phyloP scores from a whole-genome alignment of 2,797 vertebrate genomes.

The Garrulus glandarius region DNA sequence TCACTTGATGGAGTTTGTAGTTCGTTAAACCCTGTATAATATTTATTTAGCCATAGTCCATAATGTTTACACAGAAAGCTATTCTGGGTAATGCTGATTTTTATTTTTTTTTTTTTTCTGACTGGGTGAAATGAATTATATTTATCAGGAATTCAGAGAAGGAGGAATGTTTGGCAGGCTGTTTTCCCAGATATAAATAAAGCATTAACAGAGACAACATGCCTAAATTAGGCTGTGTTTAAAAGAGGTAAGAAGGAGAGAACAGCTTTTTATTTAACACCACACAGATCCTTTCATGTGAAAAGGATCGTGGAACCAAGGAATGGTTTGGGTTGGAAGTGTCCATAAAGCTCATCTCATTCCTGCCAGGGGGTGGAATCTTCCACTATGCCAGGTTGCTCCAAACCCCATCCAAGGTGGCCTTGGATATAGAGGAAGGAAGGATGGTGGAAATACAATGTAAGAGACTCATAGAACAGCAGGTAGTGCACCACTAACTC shows the following conservation, averaged over 20 bases:
- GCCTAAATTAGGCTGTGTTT: slow-evolving; percentile 43
- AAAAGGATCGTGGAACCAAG: neutral
- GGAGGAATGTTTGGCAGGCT: slow-evolving; percentile 27
- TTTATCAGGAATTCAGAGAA: slow-evolving; percentile 50
- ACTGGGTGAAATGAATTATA: slow-evolving; percentile 34
- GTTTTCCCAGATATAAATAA: slow-evolving; percentile 56
- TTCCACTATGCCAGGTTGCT: neutral
- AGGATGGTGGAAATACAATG: neutral
- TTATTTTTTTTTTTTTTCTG: neutral
- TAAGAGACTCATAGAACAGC: neutral
- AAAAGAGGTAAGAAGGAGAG: neutral
- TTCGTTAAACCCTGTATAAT: slow-evolving; percentile 6
- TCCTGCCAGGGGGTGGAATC: neutral
- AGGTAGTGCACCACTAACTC: neutral
- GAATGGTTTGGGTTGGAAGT: neutral
- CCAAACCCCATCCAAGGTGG: neutral
- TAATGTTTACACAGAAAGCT: slow-evolving; percentile 43
- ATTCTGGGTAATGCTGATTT: slow-evolving; percentile 30
- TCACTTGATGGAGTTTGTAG: neutral
- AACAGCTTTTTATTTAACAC: neutral
- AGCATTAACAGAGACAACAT: slow-evolving; percentile 1
- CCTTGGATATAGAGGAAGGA: neutral
- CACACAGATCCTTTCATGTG: neutral
- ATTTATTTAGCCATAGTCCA: slow-evolving; percentile 36
- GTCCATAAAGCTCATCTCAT: neutral